Percentiles rank a stretch among this genome's conserved stretches.
Evolutionary conservation across 2,797 vertebrate genomes (phyloP).

Genomic region (Acanthornis magna): DNA sequence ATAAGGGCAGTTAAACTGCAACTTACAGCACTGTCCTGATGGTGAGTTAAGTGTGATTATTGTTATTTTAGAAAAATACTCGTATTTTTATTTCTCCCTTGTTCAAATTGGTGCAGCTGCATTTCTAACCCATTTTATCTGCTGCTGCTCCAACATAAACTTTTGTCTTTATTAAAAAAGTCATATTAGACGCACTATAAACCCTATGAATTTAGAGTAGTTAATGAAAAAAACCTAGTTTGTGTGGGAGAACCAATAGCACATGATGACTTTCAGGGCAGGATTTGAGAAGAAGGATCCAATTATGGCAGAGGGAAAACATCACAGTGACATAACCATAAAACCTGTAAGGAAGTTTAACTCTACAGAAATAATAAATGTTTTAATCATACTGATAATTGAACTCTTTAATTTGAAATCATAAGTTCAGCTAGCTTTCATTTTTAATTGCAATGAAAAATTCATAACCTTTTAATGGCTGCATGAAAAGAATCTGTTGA

Average conservation of each 20-base stretch:
- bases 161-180: slow-evolving; percentile 43
- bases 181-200: background rate
- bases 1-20: slow-evolving; percentile 5
- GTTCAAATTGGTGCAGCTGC: slow-evolving; percentile 26
- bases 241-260: background rate
- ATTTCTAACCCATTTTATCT: slow-evolving; percentile 14
- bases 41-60: slow-evolving; percentile 41
- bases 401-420: background rate
- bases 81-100: slow-evolving; percentile 5
- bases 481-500: background rate
- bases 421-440: background rate
- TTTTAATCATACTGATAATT: background rate
- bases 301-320: background rate
- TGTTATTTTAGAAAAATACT: background rate
- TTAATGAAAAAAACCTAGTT: slow-evolving; percentile 11
- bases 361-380: background rate
- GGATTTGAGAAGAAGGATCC: background rate
- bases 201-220: background rate
- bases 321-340: background rate
- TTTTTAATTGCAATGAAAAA: background rate
- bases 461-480: background rate
- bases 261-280: background rate
- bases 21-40: slow-evolving; percentile 23
- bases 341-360: background rate
- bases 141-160: slow-evolving; percentile 52